These are phyloP conservation scores for Drosophila affinis DNA, from an alignment of 2,888 invertebrate species.

Conservation along the genomic window DNA sequence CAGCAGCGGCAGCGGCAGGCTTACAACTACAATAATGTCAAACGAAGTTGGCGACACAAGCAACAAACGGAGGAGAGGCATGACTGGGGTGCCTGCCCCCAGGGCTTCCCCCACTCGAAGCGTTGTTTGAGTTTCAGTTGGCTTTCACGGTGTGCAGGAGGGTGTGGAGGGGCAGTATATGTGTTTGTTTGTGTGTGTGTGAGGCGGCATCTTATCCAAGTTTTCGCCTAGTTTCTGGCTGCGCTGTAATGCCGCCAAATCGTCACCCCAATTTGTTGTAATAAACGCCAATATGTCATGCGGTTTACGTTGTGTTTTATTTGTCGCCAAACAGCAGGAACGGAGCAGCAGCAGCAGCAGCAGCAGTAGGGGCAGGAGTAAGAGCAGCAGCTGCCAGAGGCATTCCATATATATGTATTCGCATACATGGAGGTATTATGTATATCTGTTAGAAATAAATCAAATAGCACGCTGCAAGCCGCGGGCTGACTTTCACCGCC, in stretches of 20 bases:
- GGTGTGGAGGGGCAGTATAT: too few relatives aligned
- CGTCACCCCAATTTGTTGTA: constrained; percentile 79
- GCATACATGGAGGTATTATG: constrained; percentile 14
- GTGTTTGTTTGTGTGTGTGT: constrained; percentile 16
- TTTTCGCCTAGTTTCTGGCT: constrained; percentile 56
- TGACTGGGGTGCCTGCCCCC: constrained; percentile 26
- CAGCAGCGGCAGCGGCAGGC: constrained; percentile 25
- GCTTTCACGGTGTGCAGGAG: constrained; percentile 48
- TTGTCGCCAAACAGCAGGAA: constrained; percentile 37
- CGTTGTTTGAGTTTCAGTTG: constrained; percentile 69
- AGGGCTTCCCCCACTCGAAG: constrained; percentile 4
- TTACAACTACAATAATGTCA: constrained; percentile 71
- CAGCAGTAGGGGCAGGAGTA: constrained; percentile 20
- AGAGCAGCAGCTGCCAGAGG: constrained; percentile 31
- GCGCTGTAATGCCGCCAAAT: constrained; percentile 69
- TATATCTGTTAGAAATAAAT: constrained; percentile 72
- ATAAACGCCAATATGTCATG: constrained; percentile 80
- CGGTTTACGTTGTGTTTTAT: constrained; percentile 63
- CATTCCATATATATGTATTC: constrained; percentile 14
- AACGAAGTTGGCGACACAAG: constrained; percentile 62
- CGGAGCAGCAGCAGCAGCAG: constrained; percentile 9
- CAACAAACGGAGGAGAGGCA: constrained; percentile 37
- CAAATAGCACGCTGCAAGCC: constrained; percentile 63
- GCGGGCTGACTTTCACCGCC: constrained; percentile 25
- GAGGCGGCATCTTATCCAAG: constrained; percentile 64